Evolutionary conservation across 35 echinoderm and acorn worm genomes (phyloP), one percentile per base, ranked within the genome.

Genomic region (Stichopus chloronotus): DNA sequence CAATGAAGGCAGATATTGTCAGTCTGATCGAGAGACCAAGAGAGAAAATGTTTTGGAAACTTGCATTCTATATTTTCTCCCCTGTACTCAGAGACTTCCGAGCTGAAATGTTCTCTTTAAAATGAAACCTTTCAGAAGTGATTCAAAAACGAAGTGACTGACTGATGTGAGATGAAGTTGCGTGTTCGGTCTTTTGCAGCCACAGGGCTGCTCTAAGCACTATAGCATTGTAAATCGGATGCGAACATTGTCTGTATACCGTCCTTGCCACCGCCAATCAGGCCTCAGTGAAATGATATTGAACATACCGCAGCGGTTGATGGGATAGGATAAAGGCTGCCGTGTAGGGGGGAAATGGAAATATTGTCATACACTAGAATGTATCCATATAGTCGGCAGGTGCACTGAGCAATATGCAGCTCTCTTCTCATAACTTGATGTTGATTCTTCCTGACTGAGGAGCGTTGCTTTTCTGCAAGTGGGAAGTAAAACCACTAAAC

Each of bases 281-380:
- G 69, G 69, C 22, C 69, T 74, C 13, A 74, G 22, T 74, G 17
- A 74, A 14, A 74, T 74, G 0, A 19, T 16, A 74, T 74, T 74
- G 69, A 74, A 74, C 69, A 74, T 74, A 22, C 17, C 69, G 22
- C 69, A 74, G 69, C 69, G 69, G 69, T 74, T 74, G 69, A 74
- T 74, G 19, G 69, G 69, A 74, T 16, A 74, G 30, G 30, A 43
- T 43, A 74, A 74, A 74, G 69, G 22, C 19, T 16, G 69, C 69
- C 22, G 69, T 74, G 17, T 74, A 14, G 61, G 69, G 69, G 69
- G 20, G 19, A 74, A n/a, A 20, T 16, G 22, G 7, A 74, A 20
- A 74, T 74, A 74, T 20, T 74, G 69, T 74, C 69, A 74, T 74
- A 74, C 22, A 14, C 5, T 21, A 19, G 69, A 74, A 20, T 74